Base-by-base conservation (phyloP, 2,113 vertebrate species). In the Aegotheles bennettii region DNA sequence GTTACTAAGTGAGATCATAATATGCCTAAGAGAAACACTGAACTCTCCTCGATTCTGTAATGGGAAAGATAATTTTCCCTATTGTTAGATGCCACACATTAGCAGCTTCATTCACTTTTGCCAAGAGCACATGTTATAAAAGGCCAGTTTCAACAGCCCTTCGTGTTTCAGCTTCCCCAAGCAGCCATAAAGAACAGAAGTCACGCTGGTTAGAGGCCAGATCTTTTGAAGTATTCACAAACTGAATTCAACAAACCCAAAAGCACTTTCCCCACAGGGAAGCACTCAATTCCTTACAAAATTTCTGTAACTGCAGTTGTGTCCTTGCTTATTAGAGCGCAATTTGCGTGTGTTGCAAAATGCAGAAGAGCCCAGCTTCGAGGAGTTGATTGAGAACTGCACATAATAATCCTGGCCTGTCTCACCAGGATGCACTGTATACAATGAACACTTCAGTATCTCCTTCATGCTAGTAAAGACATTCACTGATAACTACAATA, bases 1-100 rank as follows among this genome's bases (percentile, higher is more conserved):
- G 84, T 82, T 96, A 86, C 90, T 71, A 74, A 96, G 74, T 90
- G 90, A 96, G 88, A 88, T 96, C 95, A 96, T 89, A 86, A 88
- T 64, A 61, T 10, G 60, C 40, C 29, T 57, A 89, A 64, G 16
- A 94, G 85, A 82, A 95, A 75, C 60, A 68, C 42, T 83, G 53
- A 94, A 78, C 60, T 92, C 61, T 69, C 33, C 47, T 73, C 67
- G 40, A 20, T 48, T 90, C 76, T 68, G 40, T 81, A 71, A 94
- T 0, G 3, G 65, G 20, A 64, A 89, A 76, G 50, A n/a, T 35
- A 43, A 76, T 73, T 95, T 90, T 90, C 50, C 59, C 56, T 48
- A 4, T 70, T 78, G 74, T 40, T 36, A 73, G 47, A 73, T 81
- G 69, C 45, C 69, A 67, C 16, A 26, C 42, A 48, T 95, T 88